Evolutionary conservation across 1,140 invertebrate genomes (phyloP).

Genomic region (Chionoecetes opilio): DNA sequence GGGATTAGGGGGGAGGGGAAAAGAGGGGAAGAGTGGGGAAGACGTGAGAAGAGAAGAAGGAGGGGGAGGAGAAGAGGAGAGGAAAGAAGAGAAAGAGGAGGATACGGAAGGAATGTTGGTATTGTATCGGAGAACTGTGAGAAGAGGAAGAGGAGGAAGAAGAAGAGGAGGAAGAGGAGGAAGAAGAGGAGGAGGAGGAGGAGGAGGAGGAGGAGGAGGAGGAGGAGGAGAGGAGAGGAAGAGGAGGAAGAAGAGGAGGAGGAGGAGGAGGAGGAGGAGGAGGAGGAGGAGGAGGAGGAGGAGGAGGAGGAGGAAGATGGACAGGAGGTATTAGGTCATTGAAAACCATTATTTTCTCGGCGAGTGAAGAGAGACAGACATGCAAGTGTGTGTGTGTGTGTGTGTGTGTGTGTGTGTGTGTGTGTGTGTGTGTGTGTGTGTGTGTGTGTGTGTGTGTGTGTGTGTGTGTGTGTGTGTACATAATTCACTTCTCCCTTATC

Average conservation of each 20-base stretch:
- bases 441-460: slow-evolving; percentile 2
- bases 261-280: slow-evolving; percentile 9
- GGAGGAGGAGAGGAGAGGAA: not conserved
- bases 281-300: slow-evolving; percentile 24
- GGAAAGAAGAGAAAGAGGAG: not conserved
- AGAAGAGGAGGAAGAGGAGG: not conserved
- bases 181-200: not conserved
- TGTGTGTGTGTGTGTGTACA: not conserved
- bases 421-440: slow-evolving; percentile 21
- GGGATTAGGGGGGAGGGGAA: not conserved
- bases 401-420: slow-evolving; percentile 27
- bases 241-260: not conserved
- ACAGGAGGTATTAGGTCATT: not conserved
- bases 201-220: slow-evolving; percentile 13
- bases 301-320: not conserved
- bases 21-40: not conserved
- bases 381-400: slow-evolving; percentile 9
- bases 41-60: not conserved
- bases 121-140: too few species aligned
- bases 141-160: not conserved
- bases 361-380: not conserved
- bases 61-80: not conserved
- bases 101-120: not conserved
- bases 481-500: not conserved
- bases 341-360: not conserved